Percentiles rank a stretch among this genome's conserved stretches.
These are phyloP conservation scores for Daktulosphaira vitifoliae DNA, from an alignment of 1,140 invertebrate species.

Conservation along the genomic window DNA sequence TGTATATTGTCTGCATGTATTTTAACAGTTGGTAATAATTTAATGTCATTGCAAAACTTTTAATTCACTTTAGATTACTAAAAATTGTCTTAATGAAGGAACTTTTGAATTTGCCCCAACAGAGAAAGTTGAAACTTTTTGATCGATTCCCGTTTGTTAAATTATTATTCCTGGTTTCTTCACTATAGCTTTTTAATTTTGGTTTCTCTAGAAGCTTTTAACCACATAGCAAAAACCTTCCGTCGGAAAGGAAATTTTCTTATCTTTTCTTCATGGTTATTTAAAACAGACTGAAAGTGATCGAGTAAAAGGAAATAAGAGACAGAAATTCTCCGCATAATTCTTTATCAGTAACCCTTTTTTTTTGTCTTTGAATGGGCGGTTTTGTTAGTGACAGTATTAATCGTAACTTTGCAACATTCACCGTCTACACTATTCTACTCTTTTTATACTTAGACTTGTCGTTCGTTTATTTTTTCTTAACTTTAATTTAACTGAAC, in stretches of 20 bases:
- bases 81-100: slow-evolving; percentile 29
- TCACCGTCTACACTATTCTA: neutral
- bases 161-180: slow-evolving; percentile 21
- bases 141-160: slow-evolving; percentile 20
- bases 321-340: slow-evolving; percentile 7
- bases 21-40: slow-evolving; percentile 29
- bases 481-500: slow-evolving; percentile 25
- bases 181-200: too few species aligned
- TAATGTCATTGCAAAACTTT: slow-evolving; percentile 21
- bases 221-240: neutral
- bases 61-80: slow-evolving; percentile 19
- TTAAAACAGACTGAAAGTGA: neutral
- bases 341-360: slow-evolving; percentile 31
- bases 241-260: slow-evolving; percentile 19
- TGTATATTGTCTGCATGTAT: neutral
- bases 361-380: slow-evolving; percentile 13
- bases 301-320: slow-evolving; percentile 5
- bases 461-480: slow-evolving; percentile 3
- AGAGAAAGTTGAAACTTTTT: slow-evolving; percentile 31
- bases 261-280: slow-evolving; percentile 7
- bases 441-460: neutral
- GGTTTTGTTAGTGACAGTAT: slow-evolving; percentile 6
- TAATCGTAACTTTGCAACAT: neutral
- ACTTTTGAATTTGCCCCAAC: neutral
- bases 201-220: too few species aligned